Evolutionary conservation across 2,113 vertebrate genomes (phyloP), one percentile per base, ranked within the genome.

Genomic region (Microtus richardsoni): DNA sequence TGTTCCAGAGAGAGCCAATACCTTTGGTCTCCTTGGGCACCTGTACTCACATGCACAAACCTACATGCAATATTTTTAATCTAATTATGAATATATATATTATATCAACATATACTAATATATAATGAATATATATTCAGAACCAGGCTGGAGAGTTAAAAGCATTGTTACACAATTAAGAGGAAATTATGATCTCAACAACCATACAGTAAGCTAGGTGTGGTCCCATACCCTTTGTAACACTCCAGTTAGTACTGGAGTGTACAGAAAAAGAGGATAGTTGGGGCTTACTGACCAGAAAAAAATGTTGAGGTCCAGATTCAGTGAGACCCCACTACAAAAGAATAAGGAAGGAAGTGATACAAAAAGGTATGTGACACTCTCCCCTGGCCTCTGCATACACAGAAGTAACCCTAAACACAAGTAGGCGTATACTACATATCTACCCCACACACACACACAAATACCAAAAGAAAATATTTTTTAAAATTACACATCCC

Each of bases 401-500:
- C 26, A 66, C 8, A 85, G 5, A 44, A 17, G 39, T 41, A 85
- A 17, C 28, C 80, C n/a, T 62, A 62, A 60, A 85, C 60, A 64
- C 60, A 85, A 64, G 10, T 33, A 64, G 28, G 9, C 7, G n/a
- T 33, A 84, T 11, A 30, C 8, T 84, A 19, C 7, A 84, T 19
- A 60, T 54, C 52, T 54, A 54, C 70, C 14, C 70, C 14, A n/a
- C n/a, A n/a, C 71, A 49, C 7, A 64, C 60, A 64, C 60, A 84
- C 26, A 78, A 4, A 49, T 9, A 78, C 8, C 44, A 49, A 78
- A 77, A 13, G 30, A 77, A 60, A 83, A 0, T 28, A 91, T 41
- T 74, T 82, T 82, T n/a, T 82, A 39, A 95, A 96, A 89, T 84
- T 64, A 96, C 21, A 52, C 1, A 91, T 36, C 12, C n/a, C n/a